Evolutionary conservation across 2,888 invertebrate species (phyloP).

Genomic region (Amphipyra berbera): DNA sequence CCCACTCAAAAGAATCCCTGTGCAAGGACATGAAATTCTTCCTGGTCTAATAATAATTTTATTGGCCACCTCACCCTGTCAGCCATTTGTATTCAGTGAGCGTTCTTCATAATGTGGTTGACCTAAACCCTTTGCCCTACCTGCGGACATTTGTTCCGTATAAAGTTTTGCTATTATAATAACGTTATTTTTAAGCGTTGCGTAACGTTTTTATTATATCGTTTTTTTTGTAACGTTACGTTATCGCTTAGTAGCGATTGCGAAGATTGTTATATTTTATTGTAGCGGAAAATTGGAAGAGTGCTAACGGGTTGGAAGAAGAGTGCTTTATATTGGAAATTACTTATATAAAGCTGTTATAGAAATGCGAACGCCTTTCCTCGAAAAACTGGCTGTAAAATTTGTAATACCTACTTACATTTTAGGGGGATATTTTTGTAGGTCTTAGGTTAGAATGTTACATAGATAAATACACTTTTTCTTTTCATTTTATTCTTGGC

Average conservation of each 20-base stretch:
- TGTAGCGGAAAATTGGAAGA: constrained; percentile 30
- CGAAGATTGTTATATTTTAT: constrained; percentile 42
- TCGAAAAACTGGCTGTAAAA: constrained; percentile 1
- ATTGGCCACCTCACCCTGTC: constrained; percentile 29
- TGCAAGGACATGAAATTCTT: constrained; percentile 15
- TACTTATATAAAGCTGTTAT: constrained; percentile 17
- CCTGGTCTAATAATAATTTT: constrained; percentile 45
- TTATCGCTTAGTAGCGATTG: constrained; percentile 16
- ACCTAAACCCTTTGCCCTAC: constrained; percentile 25
- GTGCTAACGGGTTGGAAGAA: constrained; percentile 29
- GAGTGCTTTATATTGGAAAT: constrained; percentile 36
- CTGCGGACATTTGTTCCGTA: constrained; percentile 34
- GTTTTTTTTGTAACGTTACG: constrained; percentile 24
- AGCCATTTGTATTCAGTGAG: constrained; percentile 46
- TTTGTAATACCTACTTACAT: not conserved
- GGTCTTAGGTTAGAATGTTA: no score
- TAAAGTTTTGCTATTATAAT: constrained; percentile 25
- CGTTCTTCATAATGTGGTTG: constrained; percentile 35
- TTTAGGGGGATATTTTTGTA: no score
- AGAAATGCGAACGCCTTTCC: not conserved
- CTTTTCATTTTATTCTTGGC: no score
- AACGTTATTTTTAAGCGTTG: constrained; percentile 35
- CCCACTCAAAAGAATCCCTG: constrained; percentile 18
- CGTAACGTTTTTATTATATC: constrained; percentile 25
- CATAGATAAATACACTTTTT: no score